Evolutionary conservation across 2,113 vertebrate species (phyloP).

Genomic region (Serilophus lunatus): DNA sequence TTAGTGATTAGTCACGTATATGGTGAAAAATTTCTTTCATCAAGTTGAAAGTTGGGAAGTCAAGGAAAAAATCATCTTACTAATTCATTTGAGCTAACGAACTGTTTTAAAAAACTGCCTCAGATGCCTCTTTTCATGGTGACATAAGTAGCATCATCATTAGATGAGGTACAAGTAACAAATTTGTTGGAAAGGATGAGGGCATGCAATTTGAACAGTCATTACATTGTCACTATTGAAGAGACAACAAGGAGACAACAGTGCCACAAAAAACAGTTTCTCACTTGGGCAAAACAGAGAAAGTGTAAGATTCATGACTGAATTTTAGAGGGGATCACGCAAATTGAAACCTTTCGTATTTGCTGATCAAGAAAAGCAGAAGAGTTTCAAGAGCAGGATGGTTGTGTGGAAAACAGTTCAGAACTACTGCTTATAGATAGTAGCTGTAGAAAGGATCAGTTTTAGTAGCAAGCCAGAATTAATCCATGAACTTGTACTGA

Average conservation of each 20-base stretch:
- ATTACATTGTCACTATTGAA: background rate
- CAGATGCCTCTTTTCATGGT: background rate
- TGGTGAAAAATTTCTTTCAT: background rate
- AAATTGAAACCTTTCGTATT: background rate
- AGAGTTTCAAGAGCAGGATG: background rate
- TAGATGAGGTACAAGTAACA: background rate
- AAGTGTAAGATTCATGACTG: background rate
- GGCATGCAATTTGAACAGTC: background rate
- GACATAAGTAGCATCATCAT: background rate
- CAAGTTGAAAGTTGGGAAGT: background rate
- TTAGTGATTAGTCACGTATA: background rate
- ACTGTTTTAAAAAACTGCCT: background rate
- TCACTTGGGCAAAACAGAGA: background rate
- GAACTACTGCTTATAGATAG: background rate
- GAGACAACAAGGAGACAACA: background rate
- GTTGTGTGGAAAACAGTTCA: background rate
- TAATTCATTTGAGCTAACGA: background rate
- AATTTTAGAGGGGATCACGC: background rate
- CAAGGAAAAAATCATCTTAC: background rate
- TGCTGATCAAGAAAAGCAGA: background rate
- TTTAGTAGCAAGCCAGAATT: background rate
- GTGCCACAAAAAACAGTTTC: background rate
- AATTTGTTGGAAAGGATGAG: background rate
- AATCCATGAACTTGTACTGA: background rate
- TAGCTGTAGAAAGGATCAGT: background rate